Evolutionary conservation across 1,140 invertebrate genomes (phyloP), one percentile per base, ranked within the genome.

Genomic region (Diabrotica virgifera): DNA sequence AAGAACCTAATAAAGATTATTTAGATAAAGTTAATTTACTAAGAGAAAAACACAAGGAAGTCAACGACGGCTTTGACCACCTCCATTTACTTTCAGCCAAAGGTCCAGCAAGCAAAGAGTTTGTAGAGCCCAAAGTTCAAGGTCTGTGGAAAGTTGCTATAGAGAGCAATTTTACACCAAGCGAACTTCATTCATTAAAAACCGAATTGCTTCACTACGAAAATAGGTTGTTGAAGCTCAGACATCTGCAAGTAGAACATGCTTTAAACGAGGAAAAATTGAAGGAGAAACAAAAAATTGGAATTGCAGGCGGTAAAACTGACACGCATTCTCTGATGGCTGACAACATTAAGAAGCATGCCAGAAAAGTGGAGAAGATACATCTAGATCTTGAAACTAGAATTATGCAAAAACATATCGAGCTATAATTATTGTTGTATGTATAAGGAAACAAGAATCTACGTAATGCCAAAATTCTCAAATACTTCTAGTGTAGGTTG

Each of bases 181-280:
- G 90, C 69, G 94, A 97, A 83, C 78, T 96, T 7, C 85, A 87
- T 66, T 94, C 93, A 5, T 83, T 97, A 52, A 91, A 90, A 82
- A 89, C 92, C 78, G 94, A 97, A 78, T 79, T 97, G 55, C 82
- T 87, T 65, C 94, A 96, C 78, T 96, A 95, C 79, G 93, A 97
- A 80, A 88, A 87, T 38, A 50, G 68, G 62, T 80, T 97, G 11
- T 77, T 92, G 2, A 97, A 97, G 80, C 80, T 96, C 36, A 86
- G 91, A 56, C 87, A 91, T 73, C 78, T 95, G 53, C 89, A 94
- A 77, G 87, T 87, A 0, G 89, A 95, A 79, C 86, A 89, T 64
- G 85, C 87, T 54, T 77, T 89, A 65, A 84, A 86, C 64, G 78
- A 84, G 60, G 85, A 89, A 57, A 85, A 86, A 69, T 82, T 86